Evolutionary conservation across 2,888 invertebrate species (phyloP).

Genomic region (Cataglyphis albicans): DNA sequence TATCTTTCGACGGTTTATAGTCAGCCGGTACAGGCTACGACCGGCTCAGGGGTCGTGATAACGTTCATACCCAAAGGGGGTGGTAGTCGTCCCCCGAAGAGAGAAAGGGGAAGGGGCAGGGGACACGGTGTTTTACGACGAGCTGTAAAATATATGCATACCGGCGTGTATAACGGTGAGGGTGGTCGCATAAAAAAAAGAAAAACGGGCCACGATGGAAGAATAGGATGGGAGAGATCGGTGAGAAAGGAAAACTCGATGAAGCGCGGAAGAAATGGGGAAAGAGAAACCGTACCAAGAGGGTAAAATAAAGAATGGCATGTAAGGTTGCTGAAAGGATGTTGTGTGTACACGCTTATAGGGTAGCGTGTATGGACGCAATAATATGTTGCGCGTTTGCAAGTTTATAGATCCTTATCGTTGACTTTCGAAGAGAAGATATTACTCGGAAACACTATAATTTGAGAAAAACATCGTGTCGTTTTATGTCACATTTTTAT

Average conservation of each 20-base stretch:
- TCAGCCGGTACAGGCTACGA: conserved; percentile 42
- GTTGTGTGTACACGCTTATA: not conserved
- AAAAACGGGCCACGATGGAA: conserved; percentile 31
- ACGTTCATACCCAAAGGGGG: conserved; percentile 43
- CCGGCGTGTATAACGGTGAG: conserved; percentile 53
- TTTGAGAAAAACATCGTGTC: not conserved
- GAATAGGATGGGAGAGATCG: conserved; percentile 10
- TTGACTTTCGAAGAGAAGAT: not conserved
- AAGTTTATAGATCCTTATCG: not conserved
- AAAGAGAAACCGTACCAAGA: not conserved
- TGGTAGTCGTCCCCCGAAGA: not conserved
- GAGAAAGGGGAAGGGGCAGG: conserved; percentile 5
- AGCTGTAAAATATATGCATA: conserved; percentile 72
- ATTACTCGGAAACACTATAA: not conserved
- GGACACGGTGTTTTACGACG: conserved; percentile 64
- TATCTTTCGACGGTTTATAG: conserved; percentile 69
- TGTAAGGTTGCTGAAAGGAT: conserved; percentile 24
- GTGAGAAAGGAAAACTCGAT: conserved; percentile 8
- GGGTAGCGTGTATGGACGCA: not conserved
- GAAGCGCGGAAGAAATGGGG: conserved; percentile 15
- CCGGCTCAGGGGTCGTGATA: conserved; percentile 52
- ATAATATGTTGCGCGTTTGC: conserved; percentile 15
- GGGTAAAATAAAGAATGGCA: conserved; percentile 31
- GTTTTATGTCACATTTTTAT: not conserved
- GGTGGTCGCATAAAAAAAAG: conserved; percentile 54